These are phyloP conservation scores for Sciurus niger DNA, from an alignment of 2,113 vertebrate genomes.

Conservation along the genomic window DNA sequence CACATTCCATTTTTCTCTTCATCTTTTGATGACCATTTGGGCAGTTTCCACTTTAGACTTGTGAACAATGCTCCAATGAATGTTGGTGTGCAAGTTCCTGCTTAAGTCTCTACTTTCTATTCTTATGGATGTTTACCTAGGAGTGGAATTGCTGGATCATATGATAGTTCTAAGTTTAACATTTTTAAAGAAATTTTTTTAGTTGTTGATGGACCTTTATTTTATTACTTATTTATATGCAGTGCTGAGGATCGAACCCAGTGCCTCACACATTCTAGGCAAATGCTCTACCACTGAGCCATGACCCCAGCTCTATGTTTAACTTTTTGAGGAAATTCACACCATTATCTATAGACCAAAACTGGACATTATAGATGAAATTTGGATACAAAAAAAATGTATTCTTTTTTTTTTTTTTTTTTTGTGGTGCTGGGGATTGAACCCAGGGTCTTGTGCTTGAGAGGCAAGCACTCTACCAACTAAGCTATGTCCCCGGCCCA, in stretches of 20 bases:
- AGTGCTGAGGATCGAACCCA: no score
- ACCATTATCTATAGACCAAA: not conserved
- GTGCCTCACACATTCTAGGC: no score
- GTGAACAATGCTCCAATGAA: not conserved
- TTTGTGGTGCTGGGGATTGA: no score
- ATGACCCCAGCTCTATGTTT: not conserved
- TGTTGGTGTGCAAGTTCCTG: not conserved
- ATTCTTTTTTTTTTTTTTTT: no score
- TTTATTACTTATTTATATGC: no score
- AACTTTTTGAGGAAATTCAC: not conserved
- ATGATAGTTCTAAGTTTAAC: not conserved
- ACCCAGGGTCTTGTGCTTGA: no score
- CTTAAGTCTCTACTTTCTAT: not conserved
- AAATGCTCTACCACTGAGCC: no score
- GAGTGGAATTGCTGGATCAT: not conserved
- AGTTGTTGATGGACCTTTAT: no score
- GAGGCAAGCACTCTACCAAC: no score
- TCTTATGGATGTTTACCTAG: not conserved
- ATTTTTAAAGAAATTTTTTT: not conserved
- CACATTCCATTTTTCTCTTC: not conserved
- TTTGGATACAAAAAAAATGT: not conserved
- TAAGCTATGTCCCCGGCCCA: no score
- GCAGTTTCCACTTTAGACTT: no score
- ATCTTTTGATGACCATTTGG: no score
- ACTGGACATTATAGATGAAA: conserved; percentile 4